phyloP scores from a whole-genome alignment of 2,113 vertebrate species.

The Megaceryle torquata region DNA sequence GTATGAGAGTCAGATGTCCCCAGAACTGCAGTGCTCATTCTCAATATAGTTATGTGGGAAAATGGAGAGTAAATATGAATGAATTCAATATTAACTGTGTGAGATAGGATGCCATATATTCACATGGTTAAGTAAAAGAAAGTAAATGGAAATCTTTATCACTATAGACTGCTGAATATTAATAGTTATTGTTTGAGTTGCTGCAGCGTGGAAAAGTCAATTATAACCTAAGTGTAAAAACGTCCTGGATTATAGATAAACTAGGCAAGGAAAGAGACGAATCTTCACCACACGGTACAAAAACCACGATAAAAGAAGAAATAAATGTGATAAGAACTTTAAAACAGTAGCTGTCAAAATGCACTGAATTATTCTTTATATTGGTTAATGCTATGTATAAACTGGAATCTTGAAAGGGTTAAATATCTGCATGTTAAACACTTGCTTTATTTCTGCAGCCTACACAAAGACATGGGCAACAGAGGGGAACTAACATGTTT shows the following conservation, averaged over 20 bases:
- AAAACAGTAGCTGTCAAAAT: constrained; percentile 37
- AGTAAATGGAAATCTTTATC: constrained; percentile 75
- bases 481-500: constrained; percentile 7
- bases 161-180: constrained; percentile 71
- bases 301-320: constrained; percentile 48
- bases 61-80: constrained; percentile 64
- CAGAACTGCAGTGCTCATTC: background rate
- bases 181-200: constrained; percentile 73
- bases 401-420: background rate
- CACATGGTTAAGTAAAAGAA: constrained; percentile 50
- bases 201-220: constrained; percentile 71
- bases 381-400: background rate
- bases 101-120: constrained; percentile 60
- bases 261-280: constrained; percentile 39
- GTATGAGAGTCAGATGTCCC: background rate
- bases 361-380: rapidly evolving
- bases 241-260: constrained; percentile 72
- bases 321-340: constrained; percentile 56
- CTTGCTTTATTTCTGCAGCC: constrained; percentile 34
- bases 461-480: background rate
- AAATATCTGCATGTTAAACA: constrained; percentile 20
- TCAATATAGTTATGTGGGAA: constrained; percentile 6
- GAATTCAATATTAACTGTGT: constrained; percentile 41
- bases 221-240: constrained; percentile 70
- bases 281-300: constrained; percentile 48